Evolutionary conservation across 2,113 vertebrate species (phyloP), one percentile per base, ranked within the genome.

Genomic region (Antechinus stuartii): DNA sequence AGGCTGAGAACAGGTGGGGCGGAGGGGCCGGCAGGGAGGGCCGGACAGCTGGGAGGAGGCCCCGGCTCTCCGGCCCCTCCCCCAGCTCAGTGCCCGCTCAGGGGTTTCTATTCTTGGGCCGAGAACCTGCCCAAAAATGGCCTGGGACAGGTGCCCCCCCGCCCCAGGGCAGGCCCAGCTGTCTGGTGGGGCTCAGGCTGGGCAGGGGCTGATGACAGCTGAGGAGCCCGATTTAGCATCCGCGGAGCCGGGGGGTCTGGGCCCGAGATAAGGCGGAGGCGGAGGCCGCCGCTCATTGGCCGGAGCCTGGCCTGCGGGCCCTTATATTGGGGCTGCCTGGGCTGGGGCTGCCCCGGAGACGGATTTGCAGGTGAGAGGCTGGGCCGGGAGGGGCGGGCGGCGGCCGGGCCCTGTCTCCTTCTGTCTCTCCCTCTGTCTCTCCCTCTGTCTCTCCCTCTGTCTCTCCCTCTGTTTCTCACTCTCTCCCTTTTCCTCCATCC

Each of bases 231-330:
- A 22, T 27, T n/a, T 47, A 49, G 91, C 89, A 11, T 55, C 35
- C 30, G 54, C 54, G 26, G 91, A 54, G 30, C 91, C 76, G 1
- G 14, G 76, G 91, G 42, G 54, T 30, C 24, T 19, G 22, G 2
- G 90, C 61, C 16, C 2, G 9, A 0, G 47, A 19, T 52, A 47
- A 30, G 91, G 25, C 47, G 54, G 89, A 54, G 53, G 55, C 16
- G 49, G 52, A 10, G 35, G 89, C 91, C 25, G 47, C 47, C 47
- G 27, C 30, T 92, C 46, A 12, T 27, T n/a, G 11, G 27, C 53
- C 0, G 25, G 53, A 25, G n/a, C 90, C 8, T 0, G 1, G 14
- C 2, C 55, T 25, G 0, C 8, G 0, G 16, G 2, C 55, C 50
- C 46, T 52, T 22, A 91, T 89, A 53, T 22, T 57, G 57, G 46